These are phyloP conservation scores for Noctua pronuba DNA, from an alignment of 2,888 invertebrate genomes.

Conservation along the genomic window DNA sequence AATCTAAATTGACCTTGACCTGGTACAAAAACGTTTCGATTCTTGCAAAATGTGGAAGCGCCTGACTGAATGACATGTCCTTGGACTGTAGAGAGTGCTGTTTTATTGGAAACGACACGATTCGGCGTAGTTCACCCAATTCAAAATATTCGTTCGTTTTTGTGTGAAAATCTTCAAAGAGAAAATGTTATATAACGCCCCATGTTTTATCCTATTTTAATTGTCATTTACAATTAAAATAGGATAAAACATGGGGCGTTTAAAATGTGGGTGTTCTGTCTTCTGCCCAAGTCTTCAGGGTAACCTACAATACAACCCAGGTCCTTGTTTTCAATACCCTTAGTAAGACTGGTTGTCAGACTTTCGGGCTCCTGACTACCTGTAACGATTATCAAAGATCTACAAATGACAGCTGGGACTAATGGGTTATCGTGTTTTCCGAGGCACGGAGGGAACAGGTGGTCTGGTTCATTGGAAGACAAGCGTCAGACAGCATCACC, in stretches of 20 bases:
- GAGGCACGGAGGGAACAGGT: no score
- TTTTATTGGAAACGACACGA: background rate
- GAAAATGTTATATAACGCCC: no score
- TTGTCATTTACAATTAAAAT: no score
- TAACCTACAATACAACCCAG: background rate
- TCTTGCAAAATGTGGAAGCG: constrained; percentile 29
- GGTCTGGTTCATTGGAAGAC: no score
- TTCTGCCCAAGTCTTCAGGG: background rate
- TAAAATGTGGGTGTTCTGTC: background rate
- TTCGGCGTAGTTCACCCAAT: background rate
- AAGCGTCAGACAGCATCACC: no score
- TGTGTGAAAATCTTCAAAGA: background rate
- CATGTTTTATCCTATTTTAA: no score
- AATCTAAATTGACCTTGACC: constrained; percentile 16
- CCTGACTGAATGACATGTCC: constrained; percentile 17
- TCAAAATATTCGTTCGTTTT: background rate
- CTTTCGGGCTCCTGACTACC: background rate
- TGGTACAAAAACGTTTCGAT: background rate
- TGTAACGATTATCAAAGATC: background rate
- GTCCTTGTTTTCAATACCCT: background rate
- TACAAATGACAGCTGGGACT: background rate
- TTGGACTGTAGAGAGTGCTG: constrained; percentile 22
- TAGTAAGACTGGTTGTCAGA: background rate
- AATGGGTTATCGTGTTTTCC: background rate
- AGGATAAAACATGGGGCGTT: background rate